phyloP scores from a whole-genome alignment of 2,888 invertebrate genomes.

The Eumacrocentrus americanus region DNA sequence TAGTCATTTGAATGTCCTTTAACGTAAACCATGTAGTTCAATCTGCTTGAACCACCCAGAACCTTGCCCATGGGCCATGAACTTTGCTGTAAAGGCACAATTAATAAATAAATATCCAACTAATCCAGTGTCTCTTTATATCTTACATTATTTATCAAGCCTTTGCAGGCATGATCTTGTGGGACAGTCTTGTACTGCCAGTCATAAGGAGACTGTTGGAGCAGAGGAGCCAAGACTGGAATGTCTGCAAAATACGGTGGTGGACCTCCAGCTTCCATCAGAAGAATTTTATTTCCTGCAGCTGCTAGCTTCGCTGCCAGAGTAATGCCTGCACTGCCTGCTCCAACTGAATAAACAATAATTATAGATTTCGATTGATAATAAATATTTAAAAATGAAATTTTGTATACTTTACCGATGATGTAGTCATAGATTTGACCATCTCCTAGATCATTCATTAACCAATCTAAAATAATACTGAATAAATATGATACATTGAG shows the following conservation, averaged over 20 bases:
- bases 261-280: constrained; percentile 74
- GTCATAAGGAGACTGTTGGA: constrained; percentile 72
- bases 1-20: constrained; percentile 77
- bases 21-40: constrained; percentile 78
- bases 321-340: constrained; percentile 74
- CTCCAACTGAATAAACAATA: no score
- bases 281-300: constrained; percentile 65
- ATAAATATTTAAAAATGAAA: constrained; percentile 32
- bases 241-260: constrained; percentile 67
- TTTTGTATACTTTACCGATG: no score
- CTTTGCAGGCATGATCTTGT: constrained; percentile 68
- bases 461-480: constrained; percentile 47
- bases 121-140: no score
- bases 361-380: no score
- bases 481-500: constrained; percentile 41
- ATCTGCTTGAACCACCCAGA: constrained; percentile 75
- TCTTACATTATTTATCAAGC: constrained; percentile 49
- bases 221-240: constrained; percentile 69
- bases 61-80: constrained; percentile 75
- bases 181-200: constrained; percentile 75
- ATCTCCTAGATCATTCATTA: constrained; percentile 43
- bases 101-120: no score
- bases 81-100: constrained; percentile 71
- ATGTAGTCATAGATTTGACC: constrained; percentile 67
- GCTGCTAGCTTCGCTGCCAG: constrained; percentile 69